A percentile compares a stretch with the other conserved stretches of the same genome.
Evolutionary conservation across 2,888 invertebrate species (phyloP).

Genomic region (Digitonthophagus gazella): DNA sequence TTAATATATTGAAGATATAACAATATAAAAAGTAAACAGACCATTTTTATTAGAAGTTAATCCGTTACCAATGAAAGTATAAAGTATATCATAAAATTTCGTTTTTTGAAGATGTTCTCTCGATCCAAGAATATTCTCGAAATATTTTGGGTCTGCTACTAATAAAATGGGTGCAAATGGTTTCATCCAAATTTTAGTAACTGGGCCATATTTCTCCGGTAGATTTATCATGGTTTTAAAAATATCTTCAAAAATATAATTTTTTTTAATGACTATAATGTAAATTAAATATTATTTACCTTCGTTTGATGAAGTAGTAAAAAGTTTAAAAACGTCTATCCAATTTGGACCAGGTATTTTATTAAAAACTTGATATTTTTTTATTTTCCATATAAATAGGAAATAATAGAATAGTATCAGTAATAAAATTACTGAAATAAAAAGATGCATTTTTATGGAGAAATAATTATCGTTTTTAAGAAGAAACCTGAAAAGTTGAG

Average conservation of each 20-base stretch:
- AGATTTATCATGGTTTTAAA: neutral
- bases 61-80: neutral
- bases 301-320: neutral
- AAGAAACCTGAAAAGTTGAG: too few relatives aligned
- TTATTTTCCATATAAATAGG: too few relatives aligned
- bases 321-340: neutral
- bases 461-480: too few relatives aligned
- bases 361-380: neutral
- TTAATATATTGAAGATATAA: too few relatives aligned
- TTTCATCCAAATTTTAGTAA: conserved; percentile 8
- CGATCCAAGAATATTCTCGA: neutral
- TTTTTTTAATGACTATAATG: neutral
- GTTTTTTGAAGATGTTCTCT: neutral
- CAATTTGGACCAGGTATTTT: neutral
- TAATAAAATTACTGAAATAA: too few relatives aligned
- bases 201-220: neutral
- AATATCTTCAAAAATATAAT: neutral
- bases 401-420: too few relatives aligned
- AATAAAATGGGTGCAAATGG: neutral
- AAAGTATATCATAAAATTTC: neutral
- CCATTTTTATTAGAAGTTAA: too few relatives aligned
- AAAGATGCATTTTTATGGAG: too few relatives aligned
- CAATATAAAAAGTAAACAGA: too few relatives aligned
- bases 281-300: neutral
- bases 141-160: conserved; percentile 10